Evolutionary conservation across 2,888 invertebrate species (phyloP).

Genomic region (Agriopis aurantiaria): DNA sequence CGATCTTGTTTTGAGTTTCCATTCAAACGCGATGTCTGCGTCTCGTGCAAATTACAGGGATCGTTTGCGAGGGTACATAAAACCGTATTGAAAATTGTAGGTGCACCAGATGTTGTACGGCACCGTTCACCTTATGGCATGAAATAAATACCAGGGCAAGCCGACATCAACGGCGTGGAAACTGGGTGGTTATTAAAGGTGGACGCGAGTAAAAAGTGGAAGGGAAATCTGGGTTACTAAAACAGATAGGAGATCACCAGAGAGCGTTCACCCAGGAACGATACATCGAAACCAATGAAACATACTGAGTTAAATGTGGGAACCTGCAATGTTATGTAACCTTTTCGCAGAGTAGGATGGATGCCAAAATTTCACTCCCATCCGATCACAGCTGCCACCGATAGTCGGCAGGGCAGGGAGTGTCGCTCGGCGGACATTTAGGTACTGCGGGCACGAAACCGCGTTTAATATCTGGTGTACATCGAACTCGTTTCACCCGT

Average conservation of each 20-base stretch:
- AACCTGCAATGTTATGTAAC: conserved; percentile 81
- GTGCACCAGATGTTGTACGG: conserved; percentile 49
- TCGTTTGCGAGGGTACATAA: conserved; percentile 24
- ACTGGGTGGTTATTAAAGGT: conserved; percentile 18
- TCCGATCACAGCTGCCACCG: conserved; percentile 50
- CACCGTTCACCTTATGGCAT: conserved; percentile 51
- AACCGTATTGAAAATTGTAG: conserved; percentile 29
- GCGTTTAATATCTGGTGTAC: conserved; percentile 36
- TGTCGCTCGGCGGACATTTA: conserved; percentile 30
- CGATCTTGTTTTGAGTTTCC: conserved; percentile 1
- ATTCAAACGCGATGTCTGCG: conserved; percentile 1
- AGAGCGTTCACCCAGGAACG: not conserved
- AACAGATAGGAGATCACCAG: not conserved
- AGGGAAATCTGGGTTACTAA: not conserved
- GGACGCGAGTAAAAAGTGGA: not conserved
- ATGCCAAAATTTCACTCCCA: conserved; percentile 75
- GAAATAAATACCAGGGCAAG: conserved; percentile 41
- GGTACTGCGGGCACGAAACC: conserved; percentile 45
- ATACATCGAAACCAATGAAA: conserved; percentile 52
- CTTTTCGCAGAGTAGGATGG: conserved; percentile 72
- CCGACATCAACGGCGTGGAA: conserved; percentile 39
- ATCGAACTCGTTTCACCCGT: conserved; percentile 12
- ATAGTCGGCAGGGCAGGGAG: conserved; percentile 44
- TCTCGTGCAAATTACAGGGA: conserved; percentile 13
- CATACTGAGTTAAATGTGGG: conserved; percentile 52